Evolutionary conservation across 2,888 invertebrate genomes (phyloP), one percentile per base, ranked within the genome.

Genomic region (Ferrisia virgata): DNA sequence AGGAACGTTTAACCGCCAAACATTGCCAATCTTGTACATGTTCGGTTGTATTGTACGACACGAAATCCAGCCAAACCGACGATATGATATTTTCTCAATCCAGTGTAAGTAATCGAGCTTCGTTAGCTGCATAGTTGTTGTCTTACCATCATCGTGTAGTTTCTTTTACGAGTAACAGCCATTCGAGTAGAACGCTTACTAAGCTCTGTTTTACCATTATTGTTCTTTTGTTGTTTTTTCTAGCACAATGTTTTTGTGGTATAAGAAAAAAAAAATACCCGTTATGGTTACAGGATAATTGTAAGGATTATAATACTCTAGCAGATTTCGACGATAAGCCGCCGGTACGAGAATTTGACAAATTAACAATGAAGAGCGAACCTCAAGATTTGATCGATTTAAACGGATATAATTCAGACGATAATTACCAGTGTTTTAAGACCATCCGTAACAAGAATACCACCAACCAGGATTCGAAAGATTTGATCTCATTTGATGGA

Each of bases 21-120:
- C 95, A 95, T 88, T 95, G 95, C 89, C 93, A 94, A 87, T 94
- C 94, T 1, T 95, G 95, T 87, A 92, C 92, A 69, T 95, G 95
- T 88, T 90, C 91, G 84, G 87, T 87, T 85, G 88, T 76, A 39
- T 82, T 13, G 15, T 28, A n/a, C 6, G 78, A 81, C 9, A 40
- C 22, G 13, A 85, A 85, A 33, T 36, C 83, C 13, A 28, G 81
- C 15, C 85, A 84, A 69, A 84, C 84, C 18, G 64, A 82, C 5
- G 82, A 82, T 39, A 39, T 39, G 11, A 18, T 53, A 33, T 18
- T 36, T 76, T 8, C 33, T 36, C 36, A 76, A 9, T 76, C 72
- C 28, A 76, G 28, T 28, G 72, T 76, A 36, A 76, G 72, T 76
- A 76, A 36, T 36, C 11, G 15, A 69, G 72, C 72, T 76, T 76